Evolutionary conservation across 1,140 invertebrate genomes (phyloP).

Genomic region (Saccostrea glomerata): DNA sequence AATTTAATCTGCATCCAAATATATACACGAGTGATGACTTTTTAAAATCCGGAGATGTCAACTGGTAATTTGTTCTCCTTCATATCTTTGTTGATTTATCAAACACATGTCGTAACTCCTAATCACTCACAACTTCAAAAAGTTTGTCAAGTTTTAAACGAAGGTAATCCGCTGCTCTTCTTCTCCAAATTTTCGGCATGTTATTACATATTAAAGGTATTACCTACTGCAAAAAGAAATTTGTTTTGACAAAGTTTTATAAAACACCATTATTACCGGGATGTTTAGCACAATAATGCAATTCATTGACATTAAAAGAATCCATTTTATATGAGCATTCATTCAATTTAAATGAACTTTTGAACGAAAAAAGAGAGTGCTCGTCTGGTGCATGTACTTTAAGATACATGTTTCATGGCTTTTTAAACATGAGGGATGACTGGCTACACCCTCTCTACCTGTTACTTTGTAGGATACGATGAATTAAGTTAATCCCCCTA

Average conservation of each 20-base stretch:
- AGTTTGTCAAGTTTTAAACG: background rate
- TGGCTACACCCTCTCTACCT: background rate
- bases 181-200: background rate
- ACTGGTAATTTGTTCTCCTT: background rate
- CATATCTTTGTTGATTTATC: background rate
- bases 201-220: constrained; percentile 15
- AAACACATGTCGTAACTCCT: background rate
- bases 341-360: constrained; percentile 2
- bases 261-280: constrained; percentile 7
- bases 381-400: background rate
- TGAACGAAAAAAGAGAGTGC: background rate
- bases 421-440: background rate
- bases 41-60: background rate
- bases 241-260: constrained; percentile 34
- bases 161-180: background rate
- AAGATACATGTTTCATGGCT: background rate
- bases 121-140: background rate
- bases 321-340: background rate
- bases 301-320: constrained; percentile 19
- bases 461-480: background rate
- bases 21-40: background rate
- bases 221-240: background rate
- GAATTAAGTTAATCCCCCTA: background rate
- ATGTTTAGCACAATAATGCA: constrained; percentile 23
- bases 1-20: background rate